These are phyloP conservation scores for Oncorhynchus kisutch DNA, from an alignment of 2,113 vertebrate species.

Conservation along the genomic window DNA sequence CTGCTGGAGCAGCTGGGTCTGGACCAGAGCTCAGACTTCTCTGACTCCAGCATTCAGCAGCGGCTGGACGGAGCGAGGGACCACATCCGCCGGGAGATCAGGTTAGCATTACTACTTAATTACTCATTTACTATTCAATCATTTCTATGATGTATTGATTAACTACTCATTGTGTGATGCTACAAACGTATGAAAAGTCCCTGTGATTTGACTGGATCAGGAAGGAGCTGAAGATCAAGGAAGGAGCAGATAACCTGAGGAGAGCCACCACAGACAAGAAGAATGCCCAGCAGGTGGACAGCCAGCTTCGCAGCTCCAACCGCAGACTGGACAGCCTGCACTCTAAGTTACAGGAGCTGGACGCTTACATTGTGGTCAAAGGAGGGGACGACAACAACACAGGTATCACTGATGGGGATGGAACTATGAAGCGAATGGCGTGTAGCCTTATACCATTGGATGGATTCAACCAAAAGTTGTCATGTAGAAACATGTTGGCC, in stretches of 20 bases:
- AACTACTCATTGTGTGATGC: too few species aligned
- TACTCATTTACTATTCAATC: too few species aligned
- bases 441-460: not conserved
- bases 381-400: slow-evolving; percentile 61
- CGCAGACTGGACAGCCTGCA: slow-evolving; percentile 84
- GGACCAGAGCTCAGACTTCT: slow-evolving; percentile 79
- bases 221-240: slow-evolving; percentile 94
- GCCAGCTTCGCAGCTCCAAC: slow-evolving; percentile 83
- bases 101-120: too few species aligned
- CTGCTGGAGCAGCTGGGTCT: slow-evolving; percentile 77
- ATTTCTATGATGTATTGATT: too few species aligned
- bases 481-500: not conserved
- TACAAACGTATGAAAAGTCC: too few species aligned
- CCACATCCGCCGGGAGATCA: slow-evolving; percentile 84
- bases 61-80: slow-evolving; percentile 86
- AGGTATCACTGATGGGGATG: not conserved
- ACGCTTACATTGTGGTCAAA: slow-evolving; percentile 84
- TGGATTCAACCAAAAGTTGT: not conserved
- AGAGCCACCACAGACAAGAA: slow-evolving; percentile 85
- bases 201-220: slow-evolving; percentile 49
- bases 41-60: slow-evolving; percentile 82
- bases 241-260: slow-evolving; percentile 89
- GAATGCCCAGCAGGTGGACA: slow-evolving; percentile 85
- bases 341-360: slow-evolving; percentile 83
- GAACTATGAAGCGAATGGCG: not conserved